Evolutionary conservation across 2,113 vertebrate genomes (phyloP), one percentile per base, ranked within the genome.

Genomic region (Lucifuga dentata): DNA sequence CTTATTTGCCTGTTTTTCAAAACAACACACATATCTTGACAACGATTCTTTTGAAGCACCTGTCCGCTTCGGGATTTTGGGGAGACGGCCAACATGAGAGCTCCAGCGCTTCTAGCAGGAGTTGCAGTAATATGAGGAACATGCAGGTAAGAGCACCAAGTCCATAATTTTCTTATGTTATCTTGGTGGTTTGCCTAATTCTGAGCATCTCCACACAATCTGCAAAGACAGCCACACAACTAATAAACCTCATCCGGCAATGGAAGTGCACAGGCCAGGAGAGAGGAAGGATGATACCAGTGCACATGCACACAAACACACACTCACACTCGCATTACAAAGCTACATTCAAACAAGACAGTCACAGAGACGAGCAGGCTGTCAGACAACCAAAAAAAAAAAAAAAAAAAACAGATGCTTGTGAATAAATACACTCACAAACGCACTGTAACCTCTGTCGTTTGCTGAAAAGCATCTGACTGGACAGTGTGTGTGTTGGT

Each of bases 401-500:
- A n/a, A n/a, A 55, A 71, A 72, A 46, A 35, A 63, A 79, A 71
- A 68, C 16, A 52, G 73, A 67, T 51, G n/a, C n/a, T 77, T 51
- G 69, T 45, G 33, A 45, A 53, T n/a, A 57, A 49, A 48, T 40
- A 29, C 26, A 29, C 26, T 5, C 53, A 57, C 55, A 57, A 13
- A 40, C 36, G 67, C 57, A 71, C 57, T 29, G 61, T 68, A 63
- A 71, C 62, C 66, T 85, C 65, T 41, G 43, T 38, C 19, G 19
- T 23, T 15, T 50, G 58, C 51, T 61, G 77, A 80, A 72, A 81
- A 77, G 64, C 69, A 79, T 86, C 71, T 77, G 71, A 78, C 68
- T 50, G 9, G 57, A 15, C 8, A 11, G 8, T 23, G 32, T 44
- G 26, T 23, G 24, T 60, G 24, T 43, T 61, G 21, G 38, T 41